Conservation (phyloP, 2,113 vertebrate species). For the Geococcyx californianus region DNA sequence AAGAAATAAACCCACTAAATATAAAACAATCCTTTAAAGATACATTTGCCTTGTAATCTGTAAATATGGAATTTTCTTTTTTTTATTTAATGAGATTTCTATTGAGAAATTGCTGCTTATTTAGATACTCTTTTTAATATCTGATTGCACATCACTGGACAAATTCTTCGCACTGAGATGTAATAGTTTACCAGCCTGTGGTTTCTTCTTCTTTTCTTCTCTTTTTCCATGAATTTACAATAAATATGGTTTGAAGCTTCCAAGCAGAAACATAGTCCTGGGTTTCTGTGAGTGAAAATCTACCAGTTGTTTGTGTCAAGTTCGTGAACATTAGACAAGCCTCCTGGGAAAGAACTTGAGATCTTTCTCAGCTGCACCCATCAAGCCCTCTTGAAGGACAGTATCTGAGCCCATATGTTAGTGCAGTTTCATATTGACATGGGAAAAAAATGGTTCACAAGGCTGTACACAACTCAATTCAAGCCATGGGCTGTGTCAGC, state of each 20-base stretch:
- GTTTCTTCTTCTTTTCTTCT: constrained; percentile 57
- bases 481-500: not conserved
- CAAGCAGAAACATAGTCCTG: constrained; percentile 42
- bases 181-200: constrained; percentile 55
- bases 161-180: constrained; percentile 61
- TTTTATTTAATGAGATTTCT: constrained; percentile 72
- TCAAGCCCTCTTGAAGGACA: not conserved
- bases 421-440: not conserved
- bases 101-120: constrained; percentile 62
- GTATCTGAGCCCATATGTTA: not conserved
- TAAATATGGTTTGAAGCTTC: constrained; percentile 72
- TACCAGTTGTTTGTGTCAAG: not conserved
- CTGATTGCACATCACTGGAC: constrained; percentile 43
- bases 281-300: constrained; percentile 43
- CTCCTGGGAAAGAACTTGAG: not conserved
- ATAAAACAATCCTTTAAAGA: constrained; percentile 55
- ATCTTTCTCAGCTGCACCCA: not conserved
- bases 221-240: constrained; percentile 67
- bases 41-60: constrained; percentile 67
- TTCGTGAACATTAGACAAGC: constrained; percentile 11
- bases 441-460: not conserved
- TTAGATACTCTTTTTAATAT: constrained; percentile 61
- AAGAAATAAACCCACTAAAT: constrained; percentile 20
- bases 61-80: constrained; percentile 81
- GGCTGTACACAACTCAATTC: not conserved